Evolutionary conservation across 1,140 invertebrate genomes (phyloP), one percentile per base, ranked within the genome.

Genomic region (Euwallacea similis): DNA sequence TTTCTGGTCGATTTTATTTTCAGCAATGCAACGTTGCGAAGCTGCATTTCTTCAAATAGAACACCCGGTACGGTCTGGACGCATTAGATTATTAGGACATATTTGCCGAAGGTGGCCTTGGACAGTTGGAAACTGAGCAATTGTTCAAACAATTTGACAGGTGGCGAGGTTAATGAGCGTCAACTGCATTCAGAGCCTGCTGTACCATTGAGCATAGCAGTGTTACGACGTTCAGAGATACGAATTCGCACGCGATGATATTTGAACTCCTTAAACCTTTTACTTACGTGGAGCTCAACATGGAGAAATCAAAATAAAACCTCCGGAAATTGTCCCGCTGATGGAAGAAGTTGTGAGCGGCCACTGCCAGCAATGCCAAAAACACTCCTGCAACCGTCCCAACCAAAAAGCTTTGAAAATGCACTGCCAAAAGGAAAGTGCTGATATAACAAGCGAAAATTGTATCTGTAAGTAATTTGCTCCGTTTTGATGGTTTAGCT

Each of bases 301-400:
- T 77, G 42, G 84, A 82, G 10, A 95, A 79, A 76, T 94, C 90
- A 69, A 91, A 92, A 47, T 91, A 87, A 77, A 91, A 93, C 89
- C 93, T 93, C 55, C 93, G 86, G 85, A 91, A 93, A 77, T 87
- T 93, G 76, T 95, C 89, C 16, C 84, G 86, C 75, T 89, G 85
- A 78, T 96, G 93, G 59, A 94, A 89, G 77, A 91, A 96, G 81
- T 95, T 96, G 78, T 96, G 93, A 0, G 87, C 87, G 16, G 83
- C 84, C 42, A 89, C 84, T 10, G 83, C 80, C 0, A 86, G 82
- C 78, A 88, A 86, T 33, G 82, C 81, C 0, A 94, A 77, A 16
- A 85, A 79, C 6, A 88, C 64, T 2, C 87, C 89, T 65, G 84
- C 76, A 16, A 87, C n/a, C 7, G 84, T 43, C n/a, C 82, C 79